These are phyloP conservation scores for Rattus rattus DNA, from an alignment of 2,113 vertebrate species.

Conservation along the genomic window DNA sequence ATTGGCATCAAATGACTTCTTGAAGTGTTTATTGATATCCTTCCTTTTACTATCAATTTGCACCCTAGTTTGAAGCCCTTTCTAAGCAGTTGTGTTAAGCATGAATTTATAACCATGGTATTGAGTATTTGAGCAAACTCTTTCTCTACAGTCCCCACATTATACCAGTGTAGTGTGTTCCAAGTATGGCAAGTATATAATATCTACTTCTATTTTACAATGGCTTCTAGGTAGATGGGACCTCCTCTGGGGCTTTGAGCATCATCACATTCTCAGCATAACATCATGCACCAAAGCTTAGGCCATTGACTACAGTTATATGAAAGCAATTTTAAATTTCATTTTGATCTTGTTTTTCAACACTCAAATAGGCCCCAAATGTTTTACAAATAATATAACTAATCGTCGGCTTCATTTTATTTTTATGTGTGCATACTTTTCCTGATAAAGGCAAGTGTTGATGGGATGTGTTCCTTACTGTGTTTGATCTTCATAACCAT, in stretches of 20 bases:
- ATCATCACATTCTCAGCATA: not conserved
- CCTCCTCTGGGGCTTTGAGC: not conserved
- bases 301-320: not conserved
- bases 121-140: constrained; percentile 16
- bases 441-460: not conserved
- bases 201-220: not conserved
- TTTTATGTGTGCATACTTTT: not conserved
- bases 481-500: not conserved
- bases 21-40: constrained; percentile 65
- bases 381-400: constrained; percentile 31
- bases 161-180: not conserved
- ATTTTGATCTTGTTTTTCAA: not conserved
- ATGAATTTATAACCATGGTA: constrained; percentile 38
- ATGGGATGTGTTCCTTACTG: not conserved
- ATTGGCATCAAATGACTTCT: constrained; percentile 36
- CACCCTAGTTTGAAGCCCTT: constrained; percentile 7
- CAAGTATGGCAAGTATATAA: not conserved
- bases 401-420: constrained; percentile 29
- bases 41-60: constrained; percentile 53
- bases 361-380: not conserved
- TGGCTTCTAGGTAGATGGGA: not conserved
- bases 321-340: constrained; percentile 4
- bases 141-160: not conserved
- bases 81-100: constrained; percentile 1
- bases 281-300: not conserved